Percentiles rank a stretch among this genome's conserved stretches.
phyloP scores from a whole-genome alignment of 2,113 vertebrate genomes.

The Prinia subflava region DNA sequence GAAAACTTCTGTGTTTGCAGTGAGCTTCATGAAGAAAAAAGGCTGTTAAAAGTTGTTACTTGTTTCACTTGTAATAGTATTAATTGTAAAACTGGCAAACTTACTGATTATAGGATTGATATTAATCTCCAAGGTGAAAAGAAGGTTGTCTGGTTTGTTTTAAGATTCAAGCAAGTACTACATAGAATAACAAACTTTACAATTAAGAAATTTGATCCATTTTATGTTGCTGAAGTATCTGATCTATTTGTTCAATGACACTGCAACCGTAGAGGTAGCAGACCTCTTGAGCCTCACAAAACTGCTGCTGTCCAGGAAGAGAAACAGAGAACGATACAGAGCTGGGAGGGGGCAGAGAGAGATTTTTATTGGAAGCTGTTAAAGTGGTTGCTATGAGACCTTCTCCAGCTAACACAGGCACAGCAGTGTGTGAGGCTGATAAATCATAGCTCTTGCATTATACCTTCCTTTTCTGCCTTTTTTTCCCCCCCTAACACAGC shows the following conservation, averaged over 20 bases:
- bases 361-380: conserved; percentile 79
- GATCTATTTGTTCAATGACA: background rate
- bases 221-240: background rate
- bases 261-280: background rate
- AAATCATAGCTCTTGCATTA: conserved; percentile 52
- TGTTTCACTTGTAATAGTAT: background rate
- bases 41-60: background rate
- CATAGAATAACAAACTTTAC: background rate
- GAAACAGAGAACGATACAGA: conserved; percentile 22
- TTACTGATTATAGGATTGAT: background rate
- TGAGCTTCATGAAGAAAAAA: background rate
- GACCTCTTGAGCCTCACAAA: background rate
- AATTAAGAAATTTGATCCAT: background rate
- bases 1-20: background rate
- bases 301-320: conserved; percentile 24
- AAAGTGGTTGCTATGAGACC: conserved; percentile 81
- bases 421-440: conserved; percentile 54
- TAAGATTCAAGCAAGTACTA: background rate
- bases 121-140: background rate
- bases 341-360: conserved; percentile 62
- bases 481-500: background rate
- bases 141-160: background rate
- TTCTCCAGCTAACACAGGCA: conserved; percentile 60
- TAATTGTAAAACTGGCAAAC: background rate
- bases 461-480: conserved; percentile 14